Conservation (phyloP, 2,113 vertebrate genomes). For the Salvelinus namaycush region DNA sequence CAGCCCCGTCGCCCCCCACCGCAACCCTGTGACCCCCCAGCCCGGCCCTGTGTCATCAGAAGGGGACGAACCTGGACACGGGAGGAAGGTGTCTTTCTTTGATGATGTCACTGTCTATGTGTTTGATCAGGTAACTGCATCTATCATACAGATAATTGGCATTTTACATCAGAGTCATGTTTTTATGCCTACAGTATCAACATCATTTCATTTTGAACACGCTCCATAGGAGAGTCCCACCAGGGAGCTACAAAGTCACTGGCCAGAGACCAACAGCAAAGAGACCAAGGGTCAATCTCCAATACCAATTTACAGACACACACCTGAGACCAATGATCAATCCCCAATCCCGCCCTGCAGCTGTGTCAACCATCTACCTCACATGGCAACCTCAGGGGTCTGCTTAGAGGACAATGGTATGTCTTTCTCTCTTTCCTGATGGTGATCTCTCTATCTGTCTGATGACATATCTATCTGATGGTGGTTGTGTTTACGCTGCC, state of each 20-base stretch:
- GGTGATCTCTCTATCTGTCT: constrained; percentile 13
- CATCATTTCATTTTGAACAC: background rate
- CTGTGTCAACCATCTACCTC: constrained; percentile 62
- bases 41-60: constrained; percentile 61
- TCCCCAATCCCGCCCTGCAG: constrained; percentile 50
- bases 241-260: constrained; percentile 75
- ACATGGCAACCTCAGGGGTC: constrained; percentile 72
- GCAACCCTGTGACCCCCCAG: background rate
- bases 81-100: constrained; percentile 85
- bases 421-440: background rate
- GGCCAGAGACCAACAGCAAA: constrained; percentile 53
- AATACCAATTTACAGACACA: constrained; percentile 44
- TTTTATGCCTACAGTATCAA: no score
- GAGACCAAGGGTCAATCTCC: constrained; percentile 39
- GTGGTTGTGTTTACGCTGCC: constrained; percentile 2
- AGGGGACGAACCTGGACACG: constrained; percentile 36
- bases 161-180: background rate
- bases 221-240: constrained; percentile 84
- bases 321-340: constrained; percentile 25
- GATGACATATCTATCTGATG: constrained; percentile 17
- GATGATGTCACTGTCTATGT: constrained; percentile 87
- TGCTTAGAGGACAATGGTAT: constrained; percentile 85
- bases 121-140: constrained; percentile 86
- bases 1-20: background rate
- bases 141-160: background rate